Base-by-base conservation (phyloP, 1,140 invertebrate species). In the Gryon sp. region DNA sequence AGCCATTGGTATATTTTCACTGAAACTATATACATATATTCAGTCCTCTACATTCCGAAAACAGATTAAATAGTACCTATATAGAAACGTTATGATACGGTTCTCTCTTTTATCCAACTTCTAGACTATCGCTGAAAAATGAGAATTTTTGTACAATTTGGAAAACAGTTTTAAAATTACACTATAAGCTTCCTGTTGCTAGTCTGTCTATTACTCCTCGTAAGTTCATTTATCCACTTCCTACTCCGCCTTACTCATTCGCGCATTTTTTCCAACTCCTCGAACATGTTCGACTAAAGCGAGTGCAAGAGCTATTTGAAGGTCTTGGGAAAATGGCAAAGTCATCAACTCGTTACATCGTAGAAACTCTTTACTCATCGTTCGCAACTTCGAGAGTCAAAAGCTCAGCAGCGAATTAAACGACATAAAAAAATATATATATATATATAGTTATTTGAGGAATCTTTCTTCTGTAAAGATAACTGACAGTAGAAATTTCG, bases 221-320 rank as follows among this genome's bases (percentile, higher is more conserved):
- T 34, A 34, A 34, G 40, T 57, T 62, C 62, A 76, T 62, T 66
- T 62, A 76, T 53, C 11, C 65, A 30, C 73, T 77, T 77, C 68
- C 75, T 72, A 72, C 75, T 72, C 75, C 62, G 75, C 75, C 75
- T 53, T 72, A 45, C 55, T 66, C 60, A 77, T 77, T 66, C 66
- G 26, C 40, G 32, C 22, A 72, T 43, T 68, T 63, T 65, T 68
- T 28, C 26, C 8, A 52, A 24, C 26, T 7, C 19, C 52, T 4
- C 50, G 57, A 53, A 63, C 63, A 48, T 68, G 55, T 57, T 40
- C 16, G 63, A 32, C 46, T 45, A 46, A 40, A 46, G 30, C 26
- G 41, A 52, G 34, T 60, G 20, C 24, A 28, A 57, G 24, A 38
- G 65, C 28, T 26, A 36, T 50, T 65, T 34, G 57, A 75, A 75